Conservation (phyloP, 2,113 vertebrate genomes). For the Tragelaphus strepsiceros region DNA sequence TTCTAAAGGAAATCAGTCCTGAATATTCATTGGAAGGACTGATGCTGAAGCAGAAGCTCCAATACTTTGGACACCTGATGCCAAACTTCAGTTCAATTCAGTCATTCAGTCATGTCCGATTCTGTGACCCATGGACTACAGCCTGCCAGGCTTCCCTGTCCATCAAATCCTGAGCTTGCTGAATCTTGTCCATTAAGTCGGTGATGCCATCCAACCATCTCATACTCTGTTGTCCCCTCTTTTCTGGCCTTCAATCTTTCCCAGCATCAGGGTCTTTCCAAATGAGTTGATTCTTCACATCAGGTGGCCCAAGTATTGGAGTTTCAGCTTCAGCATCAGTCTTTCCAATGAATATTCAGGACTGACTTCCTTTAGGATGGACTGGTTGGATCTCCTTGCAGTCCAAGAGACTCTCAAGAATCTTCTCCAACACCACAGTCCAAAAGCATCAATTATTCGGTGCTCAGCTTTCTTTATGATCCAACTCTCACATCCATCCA, state of each 20-base stretch:
- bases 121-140: not conserved
- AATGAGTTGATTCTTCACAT: not conserved
- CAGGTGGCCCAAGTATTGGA: not conserved
- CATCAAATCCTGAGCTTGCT: not conserved
- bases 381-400: too few relatives aligned
- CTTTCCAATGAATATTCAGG: too few relatives aligned
- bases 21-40: not conserved
- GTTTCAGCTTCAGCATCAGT: not conserved
- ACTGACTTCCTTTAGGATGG: too few relatives aligned
- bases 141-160: not conserved
- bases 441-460: too few relatives aligned
- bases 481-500: too few relatives aligned
- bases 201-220: not conserved
- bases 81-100: not conserved
- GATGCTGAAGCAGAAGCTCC: not conserved
- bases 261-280: not conserved
- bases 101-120: not conserved
- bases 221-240: not conserved
- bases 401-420: too few relatives aligned
- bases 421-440: too few relatives aligned
- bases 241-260: fast-evolving
- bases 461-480: too few relatives aligned
- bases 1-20: not conserved
- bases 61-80: not conserved
- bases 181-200: not conserved